Base-by-base conservation (phyloP, 2,797 vertebrate species). In the Onychomys arenicola region DNA sequence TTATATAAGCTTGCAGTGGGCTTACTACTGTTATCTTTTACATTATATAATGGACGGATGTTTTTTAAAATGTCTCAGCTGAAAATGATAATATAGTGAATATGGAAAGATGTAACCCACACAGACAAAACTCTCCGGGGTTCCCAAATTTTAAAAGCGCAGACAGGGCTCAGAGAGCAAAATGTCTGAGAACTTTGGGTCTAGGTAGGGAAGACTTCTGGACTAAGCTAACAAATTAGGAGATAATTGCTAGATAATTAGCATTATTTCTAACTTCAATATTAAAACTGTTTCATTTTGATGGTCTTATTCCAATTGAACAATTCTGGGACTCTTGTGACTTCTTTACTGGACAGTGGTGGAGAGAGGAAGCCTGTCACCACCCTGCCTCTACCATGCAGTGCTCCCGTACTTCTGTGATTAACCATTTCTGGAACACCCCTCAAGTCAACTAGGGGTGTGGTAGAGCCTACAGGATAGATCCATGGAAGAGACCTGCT, bases 21-120 rank as follows among this genome's bases (percentile, higher is more conserved):
- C 52, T 95, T 94, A 71, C 91, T 93, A 76, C 84, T 90, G 57
- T 78, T 96, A 88, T 86, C 94, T 96, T 84, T 75, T 29, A 89
- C 92, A 76, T 69, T 57, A 95, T 46, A 78, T 83, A 96, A 80
- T 91, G 57, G 92, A 80, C 69, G 77, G 84, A 80, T 91, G 87
- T 87, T 94, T 97, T 85, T 5, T 9, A 49, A 95, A 80, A 93
- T 83, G 57, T 92, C 69, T 96, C 86, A 34, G 61, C 73, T 94
- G 55, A 93, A 90, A 94, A 67, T 55, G 78, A 73, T 77, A 95
- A 65, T 27, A 49, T 11, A 25, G 69, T 63, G 57, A 90, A 75
- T 87, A 77, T 5, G 2, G 82, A 85, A 77, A 25, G 46, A 29
- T 89, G 29, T 65, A 90, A 80, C 67, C 81, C 63, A 83, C 65